Percentiles rank a stretch among this genome's conserved stretches.
These are phyloP conservation scores for Orchestes rusci DNA, from an alignment of 2,888 invertebrate species.

Conservation along the genomic window DNA sequence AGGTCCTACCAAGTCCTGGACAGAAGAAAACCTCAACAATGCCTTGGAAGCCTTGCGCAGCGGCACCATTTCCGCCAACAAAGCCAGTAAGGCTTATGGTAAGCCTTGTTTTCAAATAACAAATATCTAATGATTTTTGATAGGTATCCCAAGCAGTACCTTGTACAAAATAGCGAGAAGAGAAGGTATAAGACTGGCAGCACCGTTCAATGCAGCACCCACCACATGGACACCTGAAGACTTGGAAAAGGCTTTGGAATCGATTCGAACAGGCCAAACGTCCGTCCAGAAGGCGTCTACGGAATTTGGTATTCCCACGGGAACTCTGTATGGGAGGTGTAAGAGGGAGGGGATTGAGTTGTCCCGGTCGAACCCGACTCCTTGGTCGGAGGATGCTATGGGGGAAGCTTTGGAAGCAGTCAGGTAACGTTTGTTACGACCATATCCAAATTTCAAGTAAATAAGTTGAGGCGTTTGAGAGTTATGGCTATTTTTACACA, in stretches of 20 bases:
- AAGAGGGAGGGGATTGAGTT: conserved; percentile 85
- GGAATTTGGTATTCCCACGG: conserved; percentile 82
- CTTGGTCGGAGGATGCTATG: conserved; percentile 93
- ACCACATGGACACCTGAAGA: conserved; percentile 83
- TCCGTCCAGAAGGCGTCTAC: conserved; percentile 82
- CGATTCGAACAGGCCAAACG: conserved; percentile 72
- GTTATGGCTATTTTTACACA: no score
- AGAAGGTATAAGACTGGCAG: conserved; percentile 81
- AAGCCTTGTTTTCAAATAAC: conserved; percentile 15
- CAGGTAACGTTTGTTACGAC: conserved; percentile 59
- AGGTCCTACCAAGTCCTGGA: conserved; percentile 81
- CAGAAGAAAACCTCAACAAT: conserved; percentile 72
- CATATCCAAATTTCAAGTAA: no score
- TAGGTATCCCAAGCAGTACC: conserved; percentile 83
- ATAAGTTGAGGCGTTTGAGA: no score
- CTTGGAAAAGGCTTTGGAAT: conserved; percentile 71
- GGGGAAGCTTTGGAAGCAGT: conserved; percentile 84
- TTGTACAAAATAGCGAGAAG: conserved; percentile 85
- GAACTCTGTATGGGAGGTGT: conserved; percentile 81
- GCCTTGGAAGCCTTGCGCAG: conserved; percentile 77
- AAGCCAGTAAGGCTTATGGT: conserved; percentile 86
- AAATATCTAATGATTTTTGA: conserved; percentile 9
- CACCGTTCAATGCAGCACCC: conserved; percentile 86
- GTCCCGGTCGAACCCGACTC: conserved; percentile 82
- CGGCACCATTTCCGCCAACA: conserved; percentile 82